Evolutionary conservation across 2,888 invertebrate genomes (phyloP).

Genomic region (Synanthedon myopaeformis): DNA sequence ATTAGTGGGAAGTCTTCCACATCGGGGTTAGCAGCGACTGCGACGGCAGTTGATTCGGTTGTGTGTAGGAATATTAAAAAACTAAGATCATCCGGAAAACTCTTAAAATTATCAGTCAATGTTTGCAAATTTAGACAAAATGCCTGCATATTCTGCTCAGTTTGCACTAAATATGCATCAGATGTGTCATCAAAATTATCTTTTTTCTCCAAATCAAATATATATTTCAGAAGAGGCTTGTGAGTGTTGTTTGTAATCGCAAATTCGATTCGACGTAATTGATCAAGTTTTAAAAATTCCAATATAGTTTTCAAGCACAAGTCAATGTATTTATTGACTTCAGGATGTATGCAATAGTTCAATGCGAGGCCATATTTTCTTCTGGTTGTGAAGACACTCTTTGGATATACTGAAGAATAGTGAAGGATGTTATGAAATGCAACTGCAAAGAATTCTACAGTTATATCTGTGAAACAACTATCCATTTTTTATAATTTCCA

Average conservation of each 20-base stretch:
- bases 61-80: conserved; percentile 74
- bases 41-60: conserved; percentile 68
- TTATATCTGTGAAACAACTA: conserved; percentile 64
- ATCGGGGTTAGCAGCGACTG: conserved; percentile 63
- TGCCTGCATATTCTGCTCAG: conserved; percentile 72
- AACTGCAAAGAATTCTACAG: conserved; percentile 76
- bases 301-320: conserved; percentile 61
- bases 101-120: conserved; percentile 50
- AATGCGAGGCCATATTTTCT: conserved; percentile 74
- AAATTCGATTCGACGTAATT: conserved; percentile 64
- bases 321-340: conserved; percentile 73
- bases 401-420: conserved; percentile 73
- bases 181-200: conserved; percentile 31
- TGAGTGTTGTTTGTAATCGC: conserved; percentile 42
- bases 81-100: conserved; percentile 63
- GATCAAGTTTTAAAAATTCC: conserved; percentile 59
- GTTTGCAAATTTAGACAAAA: conserved; percentile 71
- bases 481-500: conserved; percentile 27
- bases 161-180: conserved; percentile 73
- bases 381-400: conserved; percentile 71
- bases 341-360: conserved; percentile 73
- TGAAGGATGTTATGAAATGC: conserved; percentile 74
- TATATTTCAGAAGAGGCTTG: conserved; percentile 33
- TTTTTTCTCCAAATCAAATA: conserved; percentile 42
- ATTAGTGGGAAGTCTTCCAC: conserved; percentile 57